phyloP scores from a whole-genome alignment of 2,113 vertebrate genomes.

The Callipepla squamata region DNA sequence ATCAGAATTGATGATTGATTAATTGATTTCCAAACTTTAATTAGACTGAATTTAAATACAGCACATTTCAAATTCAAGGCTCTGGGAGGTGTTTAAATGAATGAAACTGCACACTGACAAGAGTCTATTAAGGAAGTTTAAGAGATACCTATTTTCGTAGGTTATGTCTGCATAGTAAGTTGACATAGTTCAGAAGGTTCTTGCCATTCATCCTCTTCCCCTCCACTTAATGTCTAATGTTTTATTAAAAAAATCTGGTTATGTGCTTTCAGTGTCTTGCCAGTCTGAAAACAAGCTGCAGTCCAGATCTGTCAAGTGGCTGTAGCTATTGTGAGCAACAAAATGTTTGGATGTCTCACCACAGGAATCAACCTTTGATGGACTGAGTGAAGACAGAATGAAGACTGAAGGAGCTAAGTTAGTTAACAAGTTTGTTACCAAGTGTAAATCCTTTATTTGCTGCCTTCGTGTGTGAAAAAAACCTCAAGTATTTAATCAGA shows the following conservation, averaged over 20 bases:
- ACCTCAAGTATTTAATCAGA: background rate
- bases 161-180: background rate
- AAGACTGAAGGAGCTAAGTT: background rate
- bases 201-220: background rate
- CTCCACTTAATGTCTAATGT: background rate
- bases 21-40: background rate
- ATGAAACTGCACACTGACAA: background rate
- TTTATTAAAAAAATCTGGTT: background rate
- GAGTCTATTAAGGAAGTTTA: background rate
- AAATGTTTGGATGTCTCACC: background rate
- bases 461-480: background rate
- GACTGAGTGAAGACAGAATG: background rate
- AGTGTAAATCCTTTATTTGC: background rate
- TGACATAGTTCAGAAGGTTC: background rate
- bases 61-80: background rate
- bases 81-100: background rate
- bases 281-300: background rate
- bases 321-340: background rate
- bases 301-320: background rate
- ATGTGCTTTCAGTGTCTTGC: background rate
- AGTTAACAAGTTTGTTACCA: background rate
- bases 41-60: constrained; percentile 25
- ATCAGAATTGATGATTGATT: background rate
- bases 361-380: background rate
- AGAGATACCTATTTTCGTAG: background rate